Evolutionary conservation across 2,113 vertebrate genomes (phyloP), one percentile per base, ranked within the genome.

Genomic region (Camelus bactrianus): DNA sequence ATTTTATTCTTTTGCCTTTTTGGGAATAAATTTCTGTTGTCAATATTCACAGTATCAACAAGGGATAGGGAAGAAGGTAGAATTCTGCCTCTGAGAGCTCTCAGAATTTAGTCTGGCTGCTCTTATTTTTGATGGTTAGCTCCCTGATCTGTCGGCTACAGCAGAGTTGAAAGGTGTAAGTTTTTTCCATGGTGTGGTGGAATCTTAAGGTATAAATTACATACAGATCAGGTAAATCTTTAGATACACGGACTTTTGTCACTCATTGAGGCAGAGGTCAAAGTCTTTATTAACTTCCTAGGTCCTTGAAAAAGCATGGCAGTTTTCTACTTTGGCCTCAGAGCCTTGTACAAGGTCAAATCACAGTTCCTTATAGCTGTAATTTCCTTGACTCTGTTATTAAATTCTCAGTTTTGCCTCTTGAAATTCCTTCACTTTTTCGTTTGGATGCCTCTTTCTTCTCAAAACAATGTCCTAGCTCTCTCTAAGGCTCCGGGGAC

Each of bases 351-450:
- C 35, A 58, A 38, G 48, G 60, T 94, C 77, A 77, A 48, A 89
- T 79, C 48, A 58, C 26, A 58, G 19, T 72, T 81, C 77, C 64
- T 80, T 67, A 17, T 24, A 62, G n/a, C 28, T 87, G n/a, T 8
- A 76, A 4, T 83, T 70, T 89, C 14, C 22, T 48, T 94, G 56
- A 92, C 13, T 17, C 19, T 64, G 2, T 75, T 70, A 42, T 75
- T 85, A 58, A 84, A 50, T 58, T 70, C 26, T 92, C 38, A 84
- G 0, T 84, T 72, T 96, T 85, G 19, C 11, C 4, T 5, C 32
- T 50, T 89, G 65, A 72, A 70, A 48, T 56, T 94, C 54, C 12
- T 76, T 93, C 19, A 24, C 26, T 17, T 83, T 88, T 88, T 96
- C 19, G 35, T 86, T 62, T 69, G 46, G 54, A 38, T 92, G 42